Evolutionary conservation across 2,888 invertebrate species (phyloP).

Genomic region (Oligia latruncula): DNA sequence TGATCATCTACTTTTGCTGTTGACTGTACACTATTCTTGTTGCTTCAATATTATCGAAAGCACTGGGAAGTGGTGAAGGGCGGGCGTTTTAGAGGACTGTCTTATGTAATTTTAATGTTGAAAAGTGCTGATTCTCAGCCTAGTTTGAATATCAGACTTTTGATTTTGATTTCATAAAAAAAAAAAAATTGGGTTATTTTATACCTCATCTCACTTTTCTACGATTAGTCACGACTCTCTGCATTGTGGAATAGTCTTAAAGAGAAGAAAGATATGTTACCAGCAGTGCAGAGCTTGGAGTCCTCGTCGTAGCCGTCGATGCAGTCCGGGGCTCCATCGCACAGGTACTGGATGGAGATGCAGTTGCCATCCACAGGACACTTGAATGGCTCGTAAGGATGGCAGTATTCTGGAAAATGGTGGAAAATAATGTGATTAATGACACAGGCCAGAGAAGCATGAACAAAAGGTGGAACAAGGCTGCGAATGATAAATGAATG

Average conservation of each 20-base stretch:
- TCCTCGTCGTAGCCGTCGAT: constrained; percentile 99
- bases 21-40: too few species aligned
- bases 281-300: constrained; percentile 98
- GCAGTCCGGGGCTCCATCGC: constrained; percentile 97
- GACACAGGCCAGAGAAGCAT: neutral
- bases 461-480: neutral
- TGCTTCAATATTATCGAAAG: too few species aligned
- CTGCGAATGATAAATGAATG: neutral
- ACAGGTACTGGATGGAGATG: constrained; percentile 98
- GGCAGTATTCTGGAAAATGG: constrained; percentile 91
- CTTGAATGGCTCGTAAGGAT: constrained; percentile 98
- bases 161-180: too few species aligned
- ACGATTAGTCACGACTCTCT: neutral
- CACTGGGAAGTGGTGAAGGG: too few species aligned
- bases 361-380: constrained; percentile 98
- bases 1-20: too few species aligned
- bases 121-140: too few species aligned
- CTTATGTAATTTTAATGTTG: too few species aligned
- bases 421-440: constrained; percentile 7
- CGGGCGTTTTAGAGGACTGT: too few species aligned
- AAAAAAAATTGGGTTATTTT: too few species aligned
- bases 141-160: too few species aligned
- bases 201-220: too few species aligned
- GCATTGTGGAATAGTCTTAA: neutral
- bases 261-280: constrained; percentile 84